These are phyloP conservation scores for Enteromius radiatus DNA, from an alignment of 2,797 vertebrate genomes.

Conservation along the genomic window DNA sequence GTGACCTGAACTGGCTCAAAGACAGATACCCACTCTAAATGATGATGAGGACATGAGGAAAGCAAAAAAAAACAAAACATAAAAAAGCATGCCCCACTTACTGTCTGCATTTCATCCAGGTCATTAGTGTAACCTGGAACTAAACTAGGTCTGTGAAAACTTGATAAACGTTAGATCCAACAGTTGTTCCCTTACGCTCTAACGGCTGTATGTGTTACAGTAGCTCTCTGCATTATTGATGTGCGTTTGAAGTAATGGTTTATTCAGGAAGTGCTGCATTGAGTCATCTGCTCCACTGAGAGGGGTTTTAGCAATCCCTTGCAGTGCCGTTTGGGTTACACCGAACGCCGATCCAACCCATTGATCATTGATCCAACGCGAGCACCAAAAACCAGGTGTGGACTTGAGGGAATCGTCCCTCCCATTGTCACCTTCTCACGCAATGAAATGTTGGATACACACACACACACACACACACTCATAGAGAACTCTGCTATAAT, in stretches of 20 bases:
- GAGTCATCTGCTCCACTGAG: slow-evolving; percentile 36
- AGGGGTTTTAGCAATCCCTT: background rate
- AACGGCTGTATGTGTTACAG: slow-evolving; percentile 31
- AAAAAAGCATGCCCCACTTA: slow-evolving; percentile 28
- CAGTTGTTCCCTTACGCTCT: slow-evolving; percentile 1
- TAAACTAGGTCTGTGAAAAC: slow-evolving; percentile 23
- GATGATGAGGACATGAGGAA: slow-evolving; percentile 32
- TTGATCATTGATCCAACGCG: slow-evolving; percentile 27
- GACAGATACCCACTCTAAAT: slow-evolving; percentile 44
- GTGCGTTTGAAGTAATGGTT: slow-evolving; percentile 41
- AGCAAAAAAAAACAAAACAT: background rate
- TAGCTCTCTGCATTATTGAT: slow-evolving; percentile 42
- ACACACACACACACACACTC: background rate
- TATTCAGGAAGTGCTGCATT: slow-evolving; percentile 28
- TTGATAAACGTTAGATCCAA: slow-evolving; percentile 16
- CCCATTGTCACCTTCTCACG: slow-evolving; percentile 4
- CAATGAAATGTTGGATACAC: slow-evolving; percentile 7
- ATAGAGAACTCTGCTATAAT: slow-evolving; percentile 78
- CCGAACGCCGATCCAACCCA: slow-evolving; percentile 9
- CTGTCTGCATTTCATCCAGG: background rate
- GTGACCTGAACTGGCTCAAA: slow-evolving; percentile 41
- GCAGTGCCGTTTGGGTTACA: slow-evolving; percentile 8
- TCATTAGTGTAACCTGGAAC: slow-evolving; percentile 39
- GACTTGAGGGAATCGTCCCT: slow-evolving; percentile 8
- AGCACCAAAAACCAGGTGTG: slow-evolving; percentile 11